Evolutionary conservation across 1,140 invertebrate species (phyloP).

Genomic region (Belonocnema kinseyi): DNA sequence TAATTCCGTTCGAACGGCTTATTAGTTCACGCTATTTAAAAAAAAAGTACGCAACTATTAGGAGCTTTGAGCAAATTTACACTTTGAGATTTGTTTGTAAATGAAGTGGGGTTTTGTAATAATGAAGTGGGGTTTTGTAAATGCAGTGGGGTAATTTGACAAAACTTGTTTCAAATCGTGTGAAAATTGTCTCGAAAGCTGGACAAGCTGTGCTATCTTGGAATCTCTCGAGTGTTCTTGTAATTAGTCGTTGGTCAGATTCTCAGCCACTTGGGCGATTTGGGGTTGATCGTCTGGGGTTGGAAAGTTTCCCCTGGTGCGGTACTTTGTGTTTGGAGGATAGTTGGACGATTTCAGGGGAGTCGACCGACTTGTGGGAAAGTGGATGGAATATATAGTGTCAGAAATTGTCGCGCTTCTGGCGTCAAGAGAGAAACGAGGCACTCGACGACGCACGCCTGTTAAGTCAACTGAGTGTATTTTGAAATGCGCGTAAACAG

Average conservation of each 20-base stretch:
- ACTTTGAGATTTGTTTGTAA: background rate
- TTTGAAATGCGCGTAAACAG: constrained; percentile 30
- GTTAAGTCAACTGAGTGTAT: constrained; percentile 21
- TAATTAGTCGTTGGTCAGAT: constrained; percentile 61
- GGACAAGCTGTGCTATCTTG: background rate
- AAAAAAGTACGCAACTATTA: background rate
- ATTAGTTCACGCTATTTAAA: constrained; percentile 18
- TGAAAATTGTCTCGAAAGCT: background rate
- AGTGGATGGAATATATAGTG: constrained; percentile 44
- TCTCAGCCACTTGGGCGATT: constrained; percentile 59
- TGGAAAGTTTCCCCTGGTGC: constrained; percentile 62
- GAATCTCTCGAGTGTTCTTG: constrained; percentile 39
- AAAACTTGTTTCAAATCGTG: background rate
- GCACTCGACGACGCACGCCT: constrained; percentile 36
- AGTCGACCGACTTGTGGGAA: constrained; percentile 65
- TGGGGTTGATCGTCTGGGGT: constrained; percentile 53
- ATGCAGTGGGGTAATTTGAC: background rate
- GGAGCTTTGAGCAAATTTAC: background rate
- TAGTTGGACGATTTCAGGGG: constrained; percentile 62
- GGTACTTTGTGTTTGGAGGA: constrained; percentile 67
- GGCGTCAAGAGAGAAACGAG: constrained; percentile 9
- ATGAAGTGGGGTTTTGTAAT: background rate
- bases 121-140: no score
- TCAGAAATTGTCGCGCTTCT: constrained; percentile 46
- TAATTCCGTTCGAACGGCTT: constrained; percentile 2